Percentiles rank a stretch among this genome's conserved stretches.
phyloP scores from a whole-genome alignment of 2,888 invertebrate genomes.

The Ochropleura leucogaster region DNA sequence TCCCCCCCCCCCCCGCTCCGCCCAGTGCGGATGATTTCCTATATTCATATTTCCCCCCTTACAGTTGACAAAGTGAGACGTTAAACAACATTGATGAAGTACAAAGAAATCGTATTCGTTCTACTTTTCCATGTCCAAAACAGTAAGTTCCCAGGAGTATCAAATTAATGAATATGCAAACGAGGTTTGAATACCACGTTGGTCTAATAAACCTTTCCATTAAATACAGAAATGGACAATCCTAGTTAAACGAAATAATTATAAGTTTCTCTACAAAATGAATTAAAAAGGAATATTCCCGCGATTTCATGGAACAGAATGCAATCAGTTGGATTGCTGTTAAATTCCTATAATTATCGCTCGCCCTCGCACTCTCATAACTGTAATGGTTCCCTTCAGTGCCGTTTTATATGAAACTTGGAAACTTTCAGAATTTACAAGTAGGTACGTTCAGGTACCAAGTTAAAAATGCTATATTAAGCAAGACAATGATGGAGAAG shows the following conservation, averaged over 20 bases:
- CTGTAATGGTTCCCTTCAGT: constrained; percentile 41
- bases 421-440: constrained; percentile 35
- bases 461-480: neutral
- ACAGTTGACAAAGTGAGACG: neutral
- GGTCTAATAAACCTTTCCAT: constrained; percentile 15
- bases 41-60: too few species aligned
- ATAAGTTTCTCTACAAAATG: constrained; percentile 14
- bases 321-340: constrained; percentile 49
- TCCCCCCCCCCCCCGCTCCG: too few species aligned
- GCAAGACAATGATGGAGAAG: neutral
- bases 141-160: constrained; percentile 22
- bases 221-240: constrained; percentile 19
- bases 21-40: too few species aligned
- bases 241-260: constrained; percentile 5
- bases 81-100: constrained; percentile 8
- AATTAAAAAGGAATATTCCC: constrained; percentile 46
- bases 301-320: constrained; percentile 12
- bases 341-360: constrained; percentile 58
- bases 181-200: constrained; percentile 1
- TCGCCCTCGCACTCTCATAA: constrained; percentile 20
- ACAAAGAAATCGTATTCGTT: constrained; percentile 16
- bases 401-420: constrained; percentile 41
- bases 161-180: constrained; percentile 17
- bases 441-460: neutral
- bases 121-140: constrained; percentile 23